A percentile compares a stretch with the other conserved stretches of the same genome.
Conservation (phyloP, 2,888 invertebrate genomes). For the Rugalucina vietnamica region DNA sequence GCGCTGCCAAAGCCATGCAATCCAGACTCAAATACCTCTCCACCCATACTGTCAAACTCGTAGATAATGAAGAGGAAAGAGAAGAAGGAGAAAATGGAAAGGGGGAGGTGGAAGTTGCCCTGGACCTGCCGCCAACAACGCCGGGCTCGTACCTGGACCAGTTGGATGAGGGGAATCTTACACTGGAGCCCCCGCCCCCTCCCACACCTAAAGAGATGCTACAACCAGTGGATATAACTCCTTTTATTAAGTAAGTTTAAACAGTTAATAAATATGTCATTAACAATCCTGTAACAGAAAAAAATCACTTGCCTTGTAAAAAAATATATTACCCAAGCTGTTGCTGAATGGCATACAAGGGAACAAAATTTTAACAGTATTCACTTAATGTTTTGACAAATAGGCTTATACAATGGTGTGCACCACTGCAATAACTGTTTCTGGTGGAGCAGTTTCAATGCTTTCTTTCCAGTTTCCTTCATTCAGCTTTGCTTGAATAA, state of each 20-base stretch:
- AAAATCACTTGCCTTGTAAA: too few species aligned
- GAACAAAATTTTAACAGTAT: too few species aligned
- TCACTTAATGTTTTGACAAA: too few species aligned
- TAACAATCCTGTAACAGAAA: too few species aligned
- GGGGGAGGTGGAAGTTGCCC: slow-evolving; percentile 50
- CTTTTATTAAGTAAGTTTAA: slow-evolving; percentile 78
- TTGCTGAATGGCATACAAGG: too few species aligned
- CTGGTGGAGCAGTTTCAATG: too few species aligned
- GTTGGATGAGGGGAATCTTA: slow-evolving; percentile 75
- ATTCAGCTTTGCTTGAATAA: too few species aligned
- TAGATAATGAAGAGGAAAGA: slow-evolving; percentile 66
- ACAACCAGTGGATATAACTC: slow-evolving; percentile 80
- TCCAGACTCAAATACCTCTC: slow-evolving; percentile 82
- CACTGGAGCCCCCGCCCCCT: slow-evolving; percentile 79
- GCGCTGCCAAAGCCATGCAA: slow-evolving; percentile 83
- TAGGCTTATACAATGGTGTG: too few species aligned
- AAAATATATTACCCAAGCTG: too few species aligned
- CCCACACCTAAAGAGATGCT: slow-evolving; percentile 80
- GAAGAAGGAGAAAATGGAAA: slow-evolving; percentile 60
- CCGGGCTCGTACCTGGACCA: slow-evolving; percentile 72
- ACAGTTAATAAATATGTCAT: too few species aligned
- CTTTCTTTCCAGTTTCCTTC: too few species aligned
- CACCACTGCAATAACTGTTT: too few species aligned
- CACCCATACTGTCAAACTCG: slow-evolving; percentile 78
- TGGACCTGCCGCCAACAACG: slow-evolving; percentile 66